Conservation (phyloP, 2,888 invertebrate species). For the Caenorhabditis uteleia region DNA sequence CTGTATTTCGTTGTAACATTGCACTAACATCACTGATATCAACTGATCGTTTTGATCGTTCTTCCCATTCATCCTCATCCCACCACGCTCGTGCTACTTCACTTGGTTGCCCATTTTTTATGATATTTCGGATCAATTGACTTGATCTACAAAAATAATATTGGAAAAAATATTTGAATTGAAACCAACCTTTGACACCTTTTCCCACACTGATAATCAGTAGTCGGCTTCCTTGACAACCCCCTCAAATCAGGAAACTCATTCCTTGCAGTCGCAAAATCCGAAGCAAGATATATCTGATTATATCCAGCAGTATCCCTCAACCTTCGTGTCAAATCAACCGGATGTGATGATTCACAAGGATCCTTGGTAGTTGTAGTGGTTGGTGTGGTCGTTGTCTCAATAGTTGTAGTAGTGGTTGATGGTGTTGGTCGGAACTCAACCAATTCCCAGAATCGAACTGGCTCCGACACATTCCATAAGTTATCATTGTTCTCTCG, state of each 20-base stretch:
- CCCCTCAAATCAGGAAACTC: conserved; percentile 50
- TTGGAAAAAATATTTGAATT: conserved; percentile 3
- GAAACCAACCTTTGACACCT: conserved; percentile 38
- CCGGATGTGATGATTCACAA: conserved; percentile 46
- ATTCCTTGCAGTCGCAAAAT: conserved; percentile 41
- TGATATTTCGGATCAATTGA: conserved; percentile 30
- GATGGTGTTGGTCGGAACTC: conserved; percentile 40
- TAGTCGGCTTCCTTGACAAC: conserved; percentile 23
- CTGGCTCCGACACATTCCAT: conserved; percentile 34
- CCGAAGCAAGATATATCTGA: conserved; percentile 53
- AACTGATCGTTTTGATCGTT: conserved; percentile 5
- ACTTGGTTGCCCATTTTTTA: conserved; percentile 24
- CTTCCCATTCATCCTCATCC: conserved; percentile 46
- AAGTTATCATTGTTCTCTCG: conserved; percentile 19
- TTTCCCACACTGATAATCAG: conserved; percentile 42
- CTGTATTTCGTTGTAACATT: conserved; percentile 27
- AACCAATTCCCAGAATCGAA: conserved; percentile 50
- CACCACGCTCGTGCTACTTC: conserved; percentile 44
- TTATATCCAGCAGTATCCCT: conserved; percentile 47
- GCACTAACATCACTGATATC: conserved; percentile 19
- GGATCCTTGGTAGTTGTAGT: conserved; percentile 25
- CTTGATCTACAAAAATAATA: too few species aligned
- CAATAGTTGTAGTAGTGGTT: conserved; percentile 1
- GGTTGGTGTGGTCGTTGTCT: conserved; percentile 27
- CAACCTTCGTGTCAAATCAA: conserved; percentile 34